Evolutionary conservation across 1,140 invertebrate species (phyloP).

Genomic region (Chironomus striatipennis): DNA sequence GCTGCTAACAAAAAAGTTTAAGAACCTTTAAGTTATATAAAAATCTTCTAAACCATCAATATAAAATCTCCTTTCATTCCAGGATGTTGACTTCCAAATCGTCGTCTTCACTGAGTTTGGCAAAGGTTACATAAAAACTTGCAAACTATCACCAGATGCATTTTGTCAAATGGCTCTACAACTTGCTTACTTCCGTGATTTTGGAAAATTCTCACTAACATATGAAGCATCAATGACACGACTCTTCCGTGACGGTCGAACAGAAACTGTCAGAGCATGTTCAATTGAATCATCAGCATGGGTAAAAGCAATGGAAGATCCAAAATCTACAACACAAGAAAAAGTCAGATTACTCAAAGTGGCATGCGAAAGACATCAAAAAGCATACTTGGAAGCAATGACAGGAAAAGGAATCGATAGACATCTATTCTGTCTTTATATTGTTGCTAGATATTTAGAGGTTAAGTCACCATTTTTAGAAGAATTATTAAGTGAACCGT

Average conservation of each 20-base stretch:
- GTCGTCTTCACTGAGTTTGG: slow-evolving; percentile 62
- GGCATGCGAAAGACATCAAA: not conserved
- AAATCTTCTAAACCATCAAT: no score
- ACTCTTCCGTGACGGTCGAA: not conserved
- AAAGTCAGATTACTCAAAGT: not conserved
- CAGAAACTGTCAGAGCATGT: not conserved
- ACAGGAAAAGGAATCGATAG: not conserved
- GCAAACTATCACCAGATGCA: slow-evolving; percentile 84
- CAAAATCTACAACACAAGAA: not conserved
- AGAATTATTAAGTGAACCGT: not conserved
- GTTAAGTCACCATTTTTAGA: slow-evolving; percentile 4
- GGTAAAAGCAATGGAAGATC: slow-evolving; percentile 11
- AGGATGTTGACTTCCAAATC: not conserved
- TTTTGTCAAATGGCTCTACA: slow-evolving; percentile 90
- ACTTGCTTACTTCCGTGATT: slow-evolving; percentile 65
- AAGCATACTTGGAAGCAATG: slow-evolving; percentile 4
- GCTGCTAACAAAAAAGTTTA: no score
- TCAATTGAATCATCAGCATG: not conserved
- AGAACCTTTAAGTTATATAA: no score
- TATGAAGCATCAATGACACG: slow-evolving; percentile 16
- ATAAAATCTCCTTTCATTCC: not conserved
- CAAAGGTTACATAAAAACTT: slow-evolving; percentile 82
- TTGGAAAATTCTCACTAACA: not conserved
- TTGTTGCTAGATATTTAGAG: slow-evolving; percentile 13
- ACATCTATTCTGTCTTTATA: slow-evolving; percentile 13